Base-by-base conservation (phyloP, 2,797 vertebrate species). In the Saxicola maurus region DNA sequence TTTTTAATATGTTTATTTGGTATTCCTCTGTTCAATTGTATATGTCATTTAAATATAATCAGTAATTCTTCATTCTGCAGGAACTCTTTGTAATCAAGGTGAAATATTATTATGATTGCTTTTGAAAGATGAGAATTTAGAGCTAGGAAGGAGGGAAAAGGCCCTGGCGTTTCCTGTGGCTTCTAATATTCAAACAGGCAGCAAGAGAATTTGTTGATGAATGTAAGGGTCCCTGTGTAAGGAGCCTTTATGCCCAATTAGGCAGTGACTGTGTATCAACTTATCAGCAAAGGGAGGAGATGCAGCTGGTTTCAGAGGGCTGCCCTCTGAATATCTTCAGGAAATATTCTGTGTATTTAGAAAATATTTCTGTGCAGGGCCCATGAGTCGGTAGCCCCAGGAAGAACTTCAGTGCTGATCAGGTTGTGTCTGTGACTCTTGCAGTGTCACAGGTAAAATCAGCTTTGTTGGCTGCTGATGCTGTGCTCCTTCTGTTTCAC, bases 51-150 rank as follows among this genome's bases (percentile, higher is more conserved):
- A 87, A 87, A 76, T 65, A 61, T 28, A 85, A 67, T 74, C 48
- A 57, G 46, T 68, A 60, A 65, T 82, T 82, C 37, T 71, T 87
- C 43, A 64, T 76, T 77, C 51, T 76, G 24, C 57, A 82, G 76
- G 51, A 90, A 14, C 51, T 45, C 74, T 24, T 25, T 68, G n/a
- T 85, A 60, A 75, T 72, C 57, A 53, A 30, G 89, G 67, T 55
- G 31, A 86, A 82, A 65, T 80, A 65, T 2, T n/a, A 37, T 65
- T 17, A 7, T 37, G 48, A 76, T 51, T 71, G 30, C 42, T 77
- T 75, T 71, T 45, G 53, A 40, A 90, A 55, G 55, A 55, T 18
- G 35, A 71, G 6, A 6, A 51, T 75, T 49, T 77, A 57, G 42
- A 72, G 11, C 31, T 40, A 27, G 48, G 18, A 86, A 73, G 46